phyloP scores from a whole-genome alignment of 1,140 invertebrate genomes.

The Mycetomoellerius zeteki region DNA sequence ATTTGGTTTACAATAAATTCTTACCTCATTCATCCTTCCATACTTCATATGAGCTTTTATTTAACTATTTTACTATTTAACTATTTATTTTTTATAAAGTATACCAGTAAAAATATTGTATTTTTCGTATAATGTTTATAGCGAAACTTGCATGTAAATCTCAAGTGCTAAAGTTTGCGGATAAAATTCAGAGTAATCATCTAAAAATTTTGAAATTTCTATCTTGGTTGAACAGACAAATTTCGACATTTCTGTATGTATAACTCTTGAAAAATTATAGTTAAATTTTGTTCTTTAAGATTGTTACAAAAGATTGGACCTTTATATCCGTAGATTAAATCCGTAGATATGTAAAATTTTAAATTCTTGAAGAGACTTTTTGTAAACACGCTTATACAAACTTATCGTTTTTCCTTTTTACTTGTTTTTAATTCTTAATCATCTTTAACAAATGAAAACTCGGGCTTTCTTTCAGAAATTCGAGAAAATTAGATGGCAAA shows the following conservation, averaged over 20 bases:
- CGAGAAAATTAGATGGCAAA: not conserved
- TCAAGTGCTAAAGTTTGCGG: not conserved
- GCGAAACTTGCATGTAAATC: not conserved
- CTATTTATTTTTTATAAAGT: too few relatives aligned
- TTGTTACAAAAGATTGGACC: not conserved
- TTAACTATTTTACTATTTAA: too few relatives aligned
- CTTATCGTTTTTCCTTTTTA: not conserved
- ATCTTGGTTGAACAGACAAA: not conserved
- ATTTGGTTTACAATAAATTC: too few relatives aligned
- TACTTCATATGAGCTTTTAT: too few relatives aligned
- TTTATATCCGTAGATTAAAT: not conserved
- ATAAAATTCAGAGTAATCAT: not conserved
- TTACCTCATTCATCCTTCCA: too few relatives aligned
- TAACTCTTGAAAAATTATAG: slow-evolving; percentile 14
- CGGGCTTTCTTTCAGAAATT: not conserved
- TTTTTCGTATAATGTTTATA: not conserved
- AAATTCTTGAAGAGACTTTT: not conserved
- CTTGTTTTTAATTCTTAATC: not conserved
- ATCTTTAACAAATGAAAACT: not conserved
- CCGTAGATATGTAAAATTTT: not conserved
- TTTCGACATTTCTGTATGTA: not conserved
- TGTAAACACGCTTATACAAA: not conserved
- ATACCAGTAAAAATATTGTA: not conserved
- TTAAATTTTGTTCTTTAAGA: not conserved
- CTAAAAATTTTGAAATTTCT: not conserved